Evolutionary conservation across 2,888 invertebrate genomes (phyloP).

Genomic region (Drosophila basisetae): DNA sequence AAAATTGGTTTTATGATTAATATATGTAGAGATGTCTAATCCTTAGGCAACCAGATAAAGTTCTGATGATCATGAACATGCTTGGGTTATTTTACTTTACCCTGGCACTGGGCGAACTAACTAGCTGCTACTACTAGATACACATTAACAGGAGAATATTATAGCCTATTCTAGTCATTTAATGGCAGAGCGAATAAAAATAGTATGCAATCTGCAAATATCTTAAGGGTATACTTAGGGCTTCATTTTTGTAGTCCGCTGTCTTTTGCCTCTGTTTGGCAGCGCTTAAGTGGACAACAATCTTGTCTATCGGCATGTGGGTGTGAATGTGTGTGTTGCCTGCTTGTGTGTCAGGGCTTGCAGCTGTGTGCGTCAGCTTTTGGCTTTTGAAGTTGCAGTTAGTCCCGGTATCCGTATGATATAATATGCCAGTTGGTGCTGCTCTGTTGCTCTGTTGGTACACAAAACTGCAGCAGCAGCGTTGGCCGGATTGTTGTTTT

Average conservation of each 20-base stretch:
- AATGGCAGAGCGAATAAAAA: conserved; percentile 1
- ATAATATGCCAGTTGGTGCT: conserved; percentile 59
- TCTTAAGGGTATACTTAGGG: conserved; percentile 78
- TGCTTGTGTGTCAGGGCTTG: conserved; percentile 40
- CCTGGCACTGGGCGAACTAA: no score
- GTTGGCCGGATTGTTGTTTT: conserved; percentile 64
- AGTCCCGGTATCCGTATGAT: conserved; percentile 65
- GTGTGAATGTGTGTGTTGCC: conserved; percentile 2
- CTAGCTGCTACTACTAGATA: no score
- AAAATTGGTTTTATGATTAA: neutral
- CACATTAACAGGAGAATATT: neutral
- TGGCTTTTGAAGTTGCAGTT: conserved; percentile 75
- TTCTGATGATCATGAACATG: neutral
- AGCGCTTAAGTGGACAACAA: conserved; percentile 62
- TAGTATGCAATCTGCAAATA: conserved; percentile 66
- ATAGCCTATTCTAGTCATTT: neutral
- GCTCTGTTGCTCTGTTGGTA: conserved; percentile 21
- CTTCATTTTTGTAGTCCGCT: conserved; percentile 71
- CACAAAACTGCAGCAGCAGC: conserved; percentile 13
- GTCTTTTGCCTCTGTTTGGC: conserved; percentile 64
- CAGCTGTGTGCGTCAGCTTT: conserved; percentile 54
- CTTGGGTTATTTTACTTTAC: neutral
- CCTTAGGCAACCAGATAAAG: neutral
- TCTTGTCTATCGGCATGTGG: conserved; percentile 15
- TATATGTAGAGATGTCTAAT: neutral